Evolutionary conservation across 1,140 invertebrate species (phyloP).

Genomic region (Diuraphis noxia): DNA sequence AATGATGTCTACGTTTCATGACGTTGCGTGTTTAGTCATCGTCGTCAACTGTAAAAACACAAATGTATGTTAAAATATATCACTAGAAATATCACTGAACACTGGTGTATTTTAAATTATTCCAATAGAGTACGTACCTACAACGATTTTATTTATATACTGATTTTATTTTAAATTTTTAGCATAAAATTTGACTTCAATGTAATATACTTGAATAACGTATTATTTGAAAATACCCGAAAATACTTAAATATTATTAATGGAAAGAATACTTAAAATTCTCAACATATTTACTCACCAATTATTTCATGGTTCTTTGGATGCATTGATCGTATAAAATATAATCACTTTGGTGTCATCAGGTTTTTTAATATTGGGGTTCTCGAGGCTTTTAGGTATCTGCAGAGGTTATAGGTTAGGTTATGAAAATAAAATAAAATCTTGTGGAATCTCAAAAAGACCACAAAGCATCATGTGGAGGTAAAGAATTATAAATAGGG

Average conservation of each 20-base stretch:
- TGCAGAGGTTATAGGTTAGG: no score
- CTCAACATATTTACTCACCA: neutral
- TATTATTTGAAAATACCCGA: neutral
- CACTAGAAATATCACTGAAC: neutral
- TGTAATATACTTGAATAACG: neutral
- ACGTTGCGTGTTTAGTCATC: neutral
- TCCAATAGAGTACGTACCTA: neutral
- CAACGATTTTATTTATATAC: neutral
- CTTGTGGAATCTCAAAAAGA: constrained; percentile 14
- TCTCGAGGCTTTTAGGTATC: neutral
- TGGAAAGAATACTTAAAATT: neutral
- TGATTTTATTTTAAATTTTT: neutral
- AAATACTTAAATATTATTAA: neutral
- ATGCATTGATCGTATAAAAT: neutral
- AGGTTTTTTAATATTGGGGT: neutral
- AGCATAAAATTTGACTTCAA: neutral
- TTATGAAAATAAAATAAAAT: constrained; percentile 10
- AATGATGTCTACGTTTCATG: neutral
- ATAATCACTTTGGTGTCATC: neutral
- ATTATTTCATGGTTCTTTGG: neutral
- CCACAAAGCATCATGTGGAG: no score
- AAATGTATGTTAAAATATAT: neutral
- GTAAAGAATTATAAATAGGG: neutral
- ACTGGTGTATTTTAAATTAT: neutral
- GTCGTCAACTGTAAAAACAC: neutral